Evolutionary conservation across 2,888 invertebrate genomes (phyloP), one percentile per base, ranked within the genome.

Genomic region (Endomychus coccineus): DNA sequence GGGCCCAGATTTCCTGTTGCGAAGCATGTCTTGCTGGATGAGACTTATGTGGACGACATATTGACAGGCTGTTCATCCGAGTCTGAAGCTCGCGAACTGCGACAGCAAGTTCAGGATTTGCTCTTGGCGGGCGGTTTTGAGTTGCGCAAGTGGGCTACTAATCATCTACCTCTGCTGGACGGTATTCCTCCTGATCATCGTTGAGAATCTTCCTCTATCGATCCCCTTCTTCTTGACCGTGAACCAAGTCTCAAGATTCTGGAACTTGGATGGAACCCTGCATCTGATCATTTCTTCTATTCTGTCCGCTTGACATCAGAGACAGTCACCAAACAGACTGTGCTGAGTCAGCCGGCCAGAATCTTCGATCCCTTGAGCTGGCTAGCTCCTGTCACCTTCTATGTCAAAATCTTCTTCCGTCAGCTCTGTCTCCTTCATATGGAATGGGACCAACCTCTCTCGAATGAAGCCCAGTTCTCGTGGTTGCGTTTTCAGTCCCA

Each of bases 321-420:
- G 7, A 13, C 24, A 24, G 10, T 24, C 4, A 24, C 10, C 24
- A 6, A 16, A 5, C 17, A 21, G 12, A 17, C 29, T 29, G 19
- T 17, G 19, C 7, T 19, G 29, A 29, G 29, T 19, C 29, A 29
- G 29, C 17, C 21, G 17, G 19, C 19, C n/a, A n/a, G n/a, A n/a
- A n/a, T n/a, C n/a, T n/a, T n/a, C n/a, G n/a, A n/a, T n/a, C n/a
- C n/a, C n/a, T 19, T 30, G 30, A 21, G 7, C 12, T 30, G 30
- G 30, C 9, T 30, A 15, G 3, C 19, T 30, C 21, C 19, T 30
- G 21, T 30, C 9, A 19, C 30, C 19, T 30, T 30, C 19, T 30
- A 30, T 13, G 21, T 21, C 30, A 16, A 29, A 10, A 29, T 29
- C 17, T 29, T 29, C 17, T 29, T 29, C 17, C 11, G 11, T 29